Evolutionary conservation across 2,113 vertebrate species (phyloP).

Genomic region (Hydrochoerus hydrochaeris): DNA sequence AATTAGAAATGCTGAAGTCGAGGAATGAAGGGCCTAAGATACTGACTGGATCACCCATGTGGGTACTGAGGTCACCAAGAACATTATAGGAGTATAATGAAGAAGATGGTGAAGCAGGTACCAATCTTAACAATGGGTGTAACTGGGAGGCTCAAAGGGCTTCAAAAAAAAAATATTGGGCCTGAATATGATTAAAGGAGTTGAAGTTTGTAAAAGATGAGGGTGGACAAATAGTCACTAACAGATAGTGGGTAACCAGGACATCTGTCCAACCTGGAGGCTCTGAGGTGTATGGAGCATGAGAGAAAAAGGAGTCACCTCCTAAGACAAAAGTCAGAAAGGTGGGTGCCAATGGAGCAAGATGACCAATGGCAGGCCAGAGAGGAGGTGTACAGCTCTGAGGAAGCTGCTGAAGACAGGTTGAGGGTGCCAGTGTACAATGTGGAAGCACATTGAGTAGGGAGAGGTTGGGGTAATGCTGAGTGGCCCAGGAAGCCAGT

Average conservation of each 20-base stretch:
- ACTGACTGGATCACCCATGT: not conserved
- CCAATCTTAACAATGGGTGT: not conserved
- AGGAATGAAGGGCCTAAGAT: not conserved
- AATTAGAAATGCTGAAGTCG: not conserved
- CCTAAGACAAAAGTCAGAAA: not conserved
- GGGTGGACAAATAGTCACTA: not conserved
- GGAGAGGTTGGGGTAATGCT: not conserved
- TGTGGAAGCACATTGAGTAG: rapidly evolving
- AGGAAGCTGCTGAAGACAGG: not conserved
- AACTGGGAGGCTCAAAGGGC: not conserved
- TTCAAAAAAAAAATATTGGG: not conserved
- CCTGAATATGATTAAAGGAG: not conserved
- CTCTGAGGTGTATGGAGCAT: not conserved
- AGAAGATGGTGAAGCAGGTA: not conserved
- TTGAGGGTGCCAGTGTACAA: rapidly evolving
- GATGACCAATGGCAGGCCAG: not conserved
- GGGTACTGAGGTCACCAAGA: not conserved
- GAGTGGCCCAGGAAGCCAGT: not conserved
- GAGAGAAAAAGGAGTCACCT: not conserved
- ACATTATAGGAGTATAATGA: not conserved
- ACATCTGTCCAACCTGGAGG: not conserved
- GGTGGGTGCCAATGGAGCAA: not conserved
- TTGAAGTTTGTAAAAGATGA: not conserved
- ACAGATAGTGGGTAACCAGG: not conserved
- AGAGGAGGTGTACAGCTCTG: not conserved